These are phyloP conservation scores for Drosophila setifemur DNA, from an alignment of 1,140 invertebrate species.

Conservation along the genomic window DNA sequence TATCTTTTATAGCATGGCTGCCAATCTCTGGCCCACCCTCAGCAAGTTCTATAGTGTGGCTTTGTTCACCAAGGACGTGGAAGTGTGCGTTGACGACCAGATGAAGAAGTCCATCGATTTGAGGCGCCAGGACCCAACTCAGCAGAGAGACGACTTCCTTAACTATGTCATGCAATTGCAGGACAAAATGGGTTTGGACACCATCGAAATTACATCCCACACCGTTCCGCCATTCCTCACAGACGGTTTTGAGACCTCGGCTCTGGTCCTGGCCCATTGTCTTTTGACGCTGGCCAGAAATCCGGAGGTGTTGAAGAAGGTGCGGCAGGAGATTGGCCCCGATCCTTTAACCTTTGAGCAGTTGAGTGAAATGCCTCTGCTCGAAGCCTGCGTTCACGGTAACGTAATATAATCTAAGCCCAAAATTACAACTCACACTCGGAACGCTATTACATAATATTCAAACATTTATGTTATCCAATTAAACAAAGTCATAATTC, in stretches of 20 bases:
- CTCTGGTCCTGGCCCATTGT: constrained; percentile 35
- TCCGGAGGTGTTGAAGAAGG: constrained; percentile 15
- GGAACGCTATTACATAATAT: too few relatives aligned
- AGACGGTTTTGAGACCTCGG: constrained; percentile 65
- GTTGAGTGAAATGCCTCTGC: constrained; percentile 40
- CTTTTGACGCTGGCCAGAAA: constrained; percentile 39
- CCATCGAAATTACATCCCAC: constrained; percentile 35
- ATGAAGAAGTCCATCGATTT: constrained; percentile 54
- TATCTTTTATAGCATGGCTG: constrained; percentile 25
- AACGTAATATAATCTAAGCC: neutral
- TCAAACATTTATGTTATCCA: too few relatives aligned
- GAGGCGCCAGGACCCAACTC: constrained; percentile 30
- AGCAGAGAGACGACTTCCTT: constrained; percentile 74
- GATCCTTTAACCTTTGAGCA: constrained; percentile 36
- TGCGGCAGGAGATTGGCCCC: constrained; percentile 63
- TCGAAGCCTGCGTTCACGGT: constrained; percentile 62
- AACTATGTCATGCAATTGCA: constrained; percentile 74
- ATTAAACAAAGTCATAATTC: neutral
- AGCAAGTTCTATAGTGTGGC: constrained; percentile 30
- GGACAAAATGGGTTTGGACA: constrained; percentile 63
- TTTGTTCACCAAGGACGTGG: constrained; percentile 41
- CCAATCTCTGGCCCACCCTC: constrained; percentile 42
- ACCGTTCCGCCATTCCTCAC: constrained; percentile 61
- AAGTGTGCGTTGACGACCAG: constrained; percentile 64
- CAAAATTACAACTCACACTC: too few relatives aligned